A percentile compares a stretch with the other conserved stretches of the same genome.
phyloP scores from a whole-genome alignment of 2,888 invertebrate species.

The Phragmatobia fuliginosa region DNA sequence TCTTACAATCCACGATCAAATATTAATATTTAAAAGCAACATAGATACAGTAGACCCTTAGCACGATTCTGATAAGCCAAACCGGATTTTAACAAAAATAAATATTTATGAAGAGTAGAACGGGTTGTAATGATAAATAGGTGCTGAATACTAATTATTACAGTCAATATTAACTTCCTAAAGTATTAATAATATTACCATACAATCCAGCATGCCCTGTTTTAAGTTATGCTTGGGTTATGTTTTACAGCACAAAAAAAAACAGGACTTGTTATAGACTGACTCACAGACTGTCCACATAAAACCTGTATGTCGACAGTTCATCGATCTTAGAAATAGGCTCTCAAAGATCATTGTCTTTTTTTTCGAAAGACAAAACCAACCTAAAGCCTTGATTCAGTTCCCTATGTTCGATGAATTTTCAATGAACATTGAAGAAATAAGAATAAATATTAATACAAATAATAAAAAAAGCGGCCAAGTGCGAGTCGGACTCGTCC shows the following conservation, averaged over 20 bases:
- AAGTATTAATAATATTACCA: not conserved
- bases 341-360: not conserved
- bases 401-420: not conserved
- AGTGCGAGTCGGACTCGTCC: too few species aligned
- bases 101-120: conserved; percentile 35
- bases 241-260: not conserved
- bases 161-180: conserved; percentile 7
- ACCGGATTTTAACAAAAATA: conserved; percentile 38
- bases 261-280: not conserved
- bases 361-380: not conserved
- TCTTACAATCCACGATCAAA: not conserved
- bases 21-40: not conserved
- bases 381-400: not conserved
- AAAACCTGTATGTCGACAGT: not conserved
- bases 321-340: not conserved
- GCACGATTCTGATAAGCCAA: conserved; percentile 18
- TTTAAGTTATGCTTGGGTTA: not conserved
- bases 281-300: not conserved
- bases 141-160: conserved; percentile 21
- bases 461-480: not conserved
- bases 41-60: too few species aligned
- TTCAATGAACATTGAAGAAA: not conserved
- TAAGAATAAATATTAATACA: not conserved
- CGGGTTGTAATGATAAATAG: conserved; percentile 34
- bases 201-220: not conserved